Evolutionary conservation across 2,888 invertebrate genomes (phyloP).

Genomic region (Microplitis manilae): DNA sequence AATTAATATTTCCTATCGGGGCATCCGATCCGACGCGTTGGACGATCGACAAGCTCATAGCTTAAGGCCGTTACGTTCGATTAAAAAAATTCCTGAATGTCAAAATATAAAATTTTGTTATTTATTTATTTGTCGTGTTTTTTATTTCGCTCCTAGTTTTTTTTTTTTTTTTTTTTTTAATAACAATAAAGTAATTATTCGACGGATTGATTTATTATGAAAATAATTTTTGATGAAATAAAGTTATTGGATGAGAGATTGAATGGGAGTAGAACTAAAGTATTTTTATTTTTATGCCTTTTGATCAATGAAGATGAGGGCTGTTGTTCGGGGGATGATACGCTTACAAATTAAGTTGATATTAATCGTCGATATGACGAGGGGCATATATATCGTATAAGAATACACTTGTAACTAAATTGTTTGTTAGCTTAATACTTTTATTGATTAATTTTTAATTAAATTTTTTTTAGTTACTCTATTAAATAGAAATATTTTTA

Average conservation of each 20-base stretch:
- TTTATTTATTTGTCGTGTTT: background rate
- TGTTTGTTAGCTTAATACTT: too few species aligned
- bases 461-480: too few species aligned
- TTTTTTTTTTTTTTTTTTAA: background rate
- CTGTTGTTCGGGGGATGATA: background rate
- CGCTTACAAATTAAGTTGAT: background rate
- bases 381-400: too few species aligned
- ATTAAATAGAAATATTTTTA: too few species aligned
- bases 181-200: background rate
- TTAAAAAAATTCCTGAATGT: conserved; percentile 20
- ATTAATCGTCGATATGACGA: background rate
- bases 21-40: conserved; percentile 51
- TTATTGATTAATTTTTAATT: too few species aligned
- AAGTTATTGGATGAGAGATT: background rate
- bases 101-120: conserved; percentile 12
- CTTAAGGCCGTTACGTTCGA: conserved; percentile 44
- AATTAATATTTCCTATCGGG: conserved; percentile 62
- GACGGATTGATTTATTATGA: background rate
- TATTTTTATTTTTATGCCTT: background rate
- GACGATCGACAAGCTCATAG: conserved; percentile 49
- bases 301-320: background rate
- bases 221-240: background rate
- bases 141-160: background rate
- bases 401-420: too few species aligned
- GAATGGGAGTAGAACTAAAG: background rate